Evolutionary conservation across 2,797 vertebrate genomes (phyloP), one percentile per base, ranked within the genome.

Genomic region (Denticeps clupeoides): DNA sequence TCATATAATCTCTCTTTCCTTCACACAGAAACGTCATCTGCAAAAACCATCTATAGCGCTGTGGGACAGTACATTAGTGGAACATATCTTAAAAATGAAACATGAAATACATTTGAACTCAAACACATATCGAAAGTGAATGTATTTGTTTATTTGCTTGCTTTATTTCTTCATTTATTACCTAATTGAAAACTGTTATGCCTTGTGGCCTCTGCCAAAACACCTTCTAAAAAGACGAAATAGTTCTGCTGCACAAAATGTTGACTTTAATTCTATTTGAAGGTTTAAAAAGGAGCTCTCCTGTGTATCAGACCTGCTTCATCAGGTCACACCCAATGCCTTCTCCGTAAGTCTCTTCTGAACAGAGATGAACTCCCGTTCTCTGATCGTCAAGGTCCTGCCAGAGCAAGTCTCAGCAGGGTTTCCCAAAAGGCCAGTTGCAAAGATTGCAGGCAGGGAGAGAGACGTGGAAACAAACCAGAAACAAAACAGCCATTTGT

Each of bases 11-110:
- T 58, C 62, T 74, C 65, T 40, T 49, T 58, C 59, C 26, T 51
- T 55, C 63, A 31, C 55, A 45, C 52, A 55, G 60, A 61, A 68
- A 57, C 51, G 62, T 60, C 56, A 47, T 73, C 74, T 81, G 76
- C 22, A 69, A 31, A 72, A 79, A 60, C 61, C 58, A 72, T 81
- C 22, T 10, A 23, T 13, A 33, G 16, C 24, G 8, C 11, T 37
- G 15, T 21, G 38, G 38, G 21, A 9, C 18, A 21, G 35, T 21
- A 38, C 35, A 38, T 38, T 5, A 38, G 35, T n/a, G n/a, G n/a
- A n/a, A n/a, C n/a, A n/a, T n/a, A n/a, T n/a, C n/a, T n/a, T n/a
- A n/a, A n/a, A n/a, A n/a, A n/a, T n/a, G n/a, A n/a, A n/a, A n/a
- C n/a, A n/a, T n/a, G n/a, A n/a, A n/a, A n/a, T n/a, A n/a, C n/a